Conservation (phyloP, 2,888 invertebrate genomes). For the Tetragonula carbonaria region DNA sequence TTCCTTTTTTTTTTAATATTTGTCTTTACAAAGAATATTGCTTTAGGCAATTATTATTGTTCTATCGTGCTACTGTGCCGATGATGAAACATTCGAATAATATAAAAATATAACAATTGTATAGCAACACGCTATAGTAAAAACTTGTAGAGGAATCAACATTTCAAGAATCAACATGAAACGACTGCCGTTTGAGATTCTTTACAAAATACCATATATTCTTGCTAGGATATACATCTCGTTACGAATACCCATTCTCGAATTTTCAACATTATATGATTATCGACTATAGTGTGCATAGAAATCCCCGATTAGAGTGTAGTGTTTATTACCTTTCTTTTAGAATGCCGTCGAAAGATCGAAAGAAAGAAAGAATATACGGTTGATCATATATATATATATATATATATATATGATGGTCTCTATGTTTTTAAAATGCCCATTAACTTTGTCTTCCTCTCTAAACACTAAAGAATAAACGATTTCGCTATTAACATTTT, state of each 20-base stretch:
- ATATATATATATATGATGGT: background rate
- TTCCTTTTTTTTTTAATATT: background rate
- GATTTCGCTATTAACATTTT: background rate
- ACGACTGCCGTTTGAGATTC: constrained; percentile 58
- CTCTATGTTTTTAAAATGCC: constrained; percentile 24
- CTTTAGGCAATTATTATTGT: no score
- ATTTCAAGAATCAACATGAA: constrained; percentile 36
- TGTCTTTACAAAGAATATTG: background rate
- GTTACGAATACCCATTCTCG: constrained; percentile 26
- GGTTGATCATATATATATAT: background rate
- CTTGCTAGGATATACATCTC: constrained; percentile 33
- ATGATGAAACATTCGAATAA: constrained; percentile 5
- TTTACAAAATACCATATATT: constrained; percentile 37
- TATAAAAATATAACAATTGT: constrained; percentile 9
- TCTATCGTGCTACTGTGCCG: constrained; percentile 36
- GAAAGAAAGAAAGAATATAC: background rate
- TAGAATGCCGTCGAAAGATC: constrained; percentile 5
- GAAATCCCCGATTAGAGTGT: constrained; percentile 43
- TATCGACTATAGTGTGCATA: constrained; percentile 35
- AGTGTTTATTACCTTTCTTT: constrained; percentile 26
- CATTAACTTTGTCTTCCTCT: constrained; percentile 55
- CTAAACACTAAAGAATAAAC: constrained; percentile 3
- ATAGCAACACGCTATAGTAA: constrained; percentile 16
- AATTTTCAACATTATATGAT: constrained; percentile 44
- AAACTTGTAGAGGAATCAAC: constrained; percentile 9